Conservation (phyloP, 2,888 invertebrate species). For the Dasypolia templi region DNA sequence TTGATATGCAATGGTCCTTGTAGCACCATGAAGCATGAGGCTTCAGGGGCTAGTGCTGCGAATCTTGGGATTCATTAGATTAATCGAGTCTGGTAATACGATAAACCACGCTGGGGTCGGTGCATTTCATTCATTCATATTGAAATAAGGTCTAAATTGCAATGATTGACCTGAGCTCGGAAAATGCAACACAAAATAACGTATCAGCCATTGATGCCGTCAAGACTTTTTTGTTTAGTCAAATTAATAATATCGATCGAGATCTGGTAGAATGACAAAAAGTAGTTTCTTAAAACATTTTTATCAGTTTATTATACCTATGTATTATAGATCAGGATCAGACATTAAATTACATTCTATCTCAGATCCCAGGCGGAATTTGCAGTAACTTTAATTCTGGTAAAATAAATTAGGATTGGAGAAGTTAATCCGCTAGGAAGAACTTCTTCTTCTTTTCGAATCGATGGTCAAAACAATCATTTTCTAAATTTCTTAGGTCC, state of each 20-base stretch:
- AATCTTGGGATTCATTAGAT: too few relatives aligned
- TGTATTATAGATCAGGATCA: background rate
- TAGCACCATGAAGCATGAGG: too few relatives aligned
- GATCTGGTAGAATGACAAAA: background rate
- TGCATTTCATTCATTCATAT: too few relatives aligned
- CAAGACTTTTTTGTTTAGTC: background rate
- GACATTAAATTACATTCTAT: background rate
- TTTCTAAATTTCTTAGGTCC: background rate
- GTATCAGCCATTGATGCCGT: background rate
- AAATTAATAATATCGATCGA: background rate
- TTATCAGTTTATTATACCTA: background rate
- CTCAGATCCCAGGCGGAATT: background rate
- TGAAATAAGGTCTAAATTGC: background rate
- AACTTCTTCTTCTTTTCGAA: background rate
- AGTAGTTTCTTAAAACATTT: background rate
- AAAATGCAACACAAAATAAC: background rate
- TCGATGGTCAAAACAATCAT: background rate
- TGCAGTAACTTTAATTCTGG: background rate
- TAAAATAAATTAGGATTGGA: background rate
- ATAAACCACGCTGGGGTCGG: too few relatives aligned
- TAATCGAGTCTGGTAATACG: too few relatives aligned
- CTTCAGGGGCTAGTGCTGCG: too few relatives aligned
- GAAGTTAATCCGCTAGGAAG: background rate
- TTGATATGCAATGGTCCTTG: too few relatives aligned
- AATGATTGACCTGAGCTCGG: background rate